These are phyloP conservation scores for Gila orcuttii DNA, from an alignment of 2,113 vertebrate genomes.

Conservation along the genomic window DNA sequence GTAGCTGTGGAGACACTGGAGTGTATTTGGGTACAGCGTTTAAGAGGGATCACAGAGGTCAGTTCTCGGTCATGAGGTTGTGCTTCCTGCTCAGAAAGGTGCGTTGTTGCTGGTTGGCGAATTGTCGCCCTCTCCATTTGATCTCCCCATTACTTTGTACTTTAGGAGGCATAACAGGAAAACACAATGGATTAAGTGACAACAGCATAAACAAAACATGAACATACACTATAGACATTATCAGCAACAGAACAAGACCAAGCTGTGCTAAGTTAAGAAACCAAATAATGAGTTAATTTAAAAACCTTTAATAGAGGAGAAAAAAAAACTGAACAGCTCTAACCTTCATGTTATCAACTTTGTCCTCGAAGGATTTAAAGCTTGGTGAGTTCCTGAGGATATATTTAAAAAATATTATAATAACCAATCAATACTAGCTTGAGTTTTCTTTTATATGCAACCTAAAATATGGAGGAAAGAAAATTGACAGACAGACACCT, in stretches of 20 bases:
- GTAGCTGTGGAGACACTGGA: constrained; percentile 1
- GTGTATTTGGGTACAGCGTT: background rate
- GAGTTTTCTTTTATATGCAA: background rate
- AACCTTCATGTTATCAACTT: constrained; percentile 90
- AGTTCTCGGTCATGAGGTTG: constrained; percentile 35
- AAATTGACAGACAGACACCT: background rate
- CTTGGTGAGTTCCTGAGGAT: constrained; percentile 88
- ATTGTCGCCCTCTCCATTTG: constrained; percentile 65
- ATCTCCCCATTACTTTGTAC: constrained; percentile 63
- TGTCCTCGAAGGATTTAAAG: constrained; percentile 94
- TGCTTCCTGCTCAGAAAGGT: constrained; percentile 72
- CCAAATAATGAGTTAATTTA: background rate
- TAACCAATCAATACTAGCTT: background rate
- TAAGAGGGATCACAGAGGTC: constrained; percentile 19
- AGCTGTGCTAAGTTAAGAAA: background rate
- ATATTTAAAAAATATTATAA: background rate
- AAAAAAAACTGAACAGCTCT: constrained; percentile 33
- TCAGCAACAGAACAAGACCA: background rate
- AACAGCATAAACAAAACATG: background rate
- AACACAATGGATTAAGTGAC: background rate
- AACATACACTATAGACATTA: background rate
- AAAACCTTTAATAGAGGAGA: background rate
- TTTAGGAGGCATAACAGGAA: constrained; percentile 41
- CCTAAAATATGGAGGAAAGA: background rate
- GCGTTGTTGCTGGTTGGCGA: constrained; percentile 72